These are phyloP conservation scores for Acromyrmex heyeri DNA, from an alignment of 1,140 invertebrate genomes.

Conservation along the genomic window DNA sequence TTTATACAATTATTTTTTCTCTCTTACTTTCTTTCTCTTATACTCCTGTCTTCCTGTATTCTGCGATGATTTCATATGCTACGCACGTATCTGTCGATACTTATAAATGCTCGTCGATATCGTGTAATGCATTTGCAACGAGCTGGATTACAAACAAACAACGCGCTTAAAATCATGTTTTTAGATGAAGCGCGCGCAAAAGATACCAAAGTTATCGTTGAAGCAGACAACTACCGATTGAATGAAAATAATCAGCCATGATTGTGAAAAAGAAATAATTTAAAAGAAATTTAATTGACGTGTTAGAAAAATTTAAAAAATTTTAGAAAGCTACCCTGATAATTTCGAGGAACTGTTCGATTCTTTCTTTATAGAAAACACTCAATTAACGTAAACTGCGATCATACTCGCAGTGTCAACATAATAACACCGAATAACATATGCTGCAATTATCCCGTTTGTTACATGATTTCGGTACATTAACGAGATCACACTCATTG, in stretches of 20 bases:
- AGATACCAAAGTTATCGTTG: background rate
- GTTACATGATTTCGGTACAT: constrained; percentile 26
- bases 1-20: constrained; percentile 26
- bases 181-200: background rate
- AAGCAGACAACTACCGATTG: background rate
- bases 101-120: constrained; percentile 36
- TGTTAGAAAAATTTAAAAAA: background rate
- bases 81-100: constrained; percentile 19
- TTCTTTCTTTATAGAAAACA: background rate
- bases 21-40: background rate
- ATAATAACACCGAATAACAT: constrained; percentile 31
- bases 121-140: constrained; percentile 21
- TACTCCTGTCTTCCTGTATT: background rate
- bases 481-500: constrained; percentile 55
- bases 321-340: background rate
- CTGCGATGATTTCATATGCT: background rate
- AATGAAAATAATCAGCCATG: background rate
- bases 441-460: constrained; percentile 24
- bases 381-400: background rate
- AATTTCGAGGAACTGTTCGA: background rate
- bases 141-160: constrained; percentile 3
- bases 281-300: background rate
- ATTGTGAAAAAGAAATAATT: background rate
- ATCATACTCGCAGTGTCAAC: background rate
- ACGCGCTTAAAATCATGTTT: background rate